Evolutionary conservation across 2,797 vertebrate genomes (phyloP), one percentile per base, ranked within the genome.

Genomic region (Oryzias sinensis): DNA sequence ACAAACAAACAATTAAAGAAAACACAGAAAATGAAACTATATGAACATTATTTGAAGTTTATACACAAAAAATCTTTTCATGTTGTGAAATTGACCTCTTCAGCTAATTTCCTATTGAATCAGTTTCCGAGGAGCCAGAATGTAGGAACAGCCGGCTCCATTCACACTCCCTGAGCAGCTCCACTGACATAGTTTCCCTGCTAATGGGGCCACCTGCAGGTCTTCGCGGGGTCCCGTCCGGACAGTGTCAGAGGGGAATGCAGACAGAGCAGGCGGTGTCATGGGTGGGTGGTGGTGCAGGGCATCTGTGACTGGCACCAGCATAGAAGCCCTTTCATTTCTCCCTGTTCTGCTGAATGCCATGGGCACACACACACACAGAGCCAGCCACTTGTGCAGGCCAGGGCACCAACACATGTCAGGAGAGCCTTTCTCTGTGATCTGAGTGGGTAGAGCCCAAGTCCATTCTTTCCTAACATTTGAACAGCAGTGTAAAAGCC

Each of bases 191-290:
- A 87, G 85, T 88, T 91, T 89, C 81, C 75, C 78, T 86, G 84
- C 80, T 91, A 90, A 92, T 88, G 88, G 89, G 90, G 86, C 88
- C 89, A 91, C 90, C 89, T 90, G 87, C 80, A 87, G 86, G 77
- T 84, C 79, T 76, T 74, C 53, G 77, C 69, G 58, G 76, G 80
- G 79, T 81, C 81, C 83, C 56, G 61, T 86, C 84, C 83, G 80
- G 79, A 72, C 72, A 66, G 82, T 83, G 89, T 90, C 89, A 89
- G 88, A 90, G 80, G 85, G 89, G 87, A 86, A 85, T 72, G 72
- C 78, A 87, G 84, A 87, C 78, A 82, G 86, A 86, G 84, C 86
- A 86, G 83, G 86, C 80, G 72, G 85, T 82, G 81, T 80, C 68
- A 71, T 79, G 72, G 78, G 84, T 56, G 84, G 78, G 71, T 77